Conservation (phyloP, 2,797 vertebrate species). For the Sebastes itinus region DNA sequence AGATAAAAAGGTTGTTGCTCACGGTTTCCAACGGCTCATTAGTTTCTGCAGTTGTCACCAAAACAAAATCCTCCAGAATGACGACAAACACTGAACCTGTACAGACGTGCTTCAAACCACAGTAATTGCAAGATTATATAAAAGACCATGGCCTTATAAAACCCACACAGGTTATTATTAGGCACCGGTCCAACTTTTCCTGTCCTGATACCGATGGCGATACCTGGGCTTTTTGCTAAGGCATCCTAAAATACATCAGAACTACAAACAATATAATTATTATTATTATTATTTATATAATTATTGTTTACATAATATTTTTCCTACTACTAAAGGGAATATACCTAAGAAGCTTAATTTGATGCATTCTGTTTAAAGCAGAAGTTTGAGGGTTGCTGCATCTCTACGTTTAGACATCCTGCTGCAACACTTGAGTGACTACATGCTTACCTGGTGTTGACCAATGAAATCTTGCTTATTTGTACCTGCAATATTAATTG, state of each 20-base stretch:
- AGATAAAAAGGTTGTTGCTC: not conserved
- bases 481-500: not conserved
- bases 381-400: not conserved
- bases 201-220: too few species aligned
- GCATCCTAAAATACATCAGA: too few species aligned
- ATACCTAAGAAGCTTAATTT: not conserved
- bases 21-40: not conserved
- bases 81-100: not conserved
- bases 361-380: not conserved
- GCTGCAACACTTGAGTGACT: not conserved
- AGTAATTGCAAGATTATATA: not conserved
- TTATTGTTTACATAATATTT: too few species aligned
- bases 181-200: too few species aligned
- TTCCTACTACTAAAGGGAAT: not conserved
- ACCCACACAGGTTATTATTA: not conserved
- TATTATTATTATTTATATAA: too few species aligned
- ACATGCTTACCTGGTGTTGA: constrained; percentile 11
- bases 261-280: too few species aligned
- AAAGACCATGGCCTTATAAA: not conserved
- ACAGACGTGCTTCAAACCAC: not conserved
- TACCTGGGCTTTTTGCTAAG: too few species aligned
- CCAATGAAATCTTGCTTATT: not conserved
- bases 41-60: not conserved
- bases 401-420: not conserved
- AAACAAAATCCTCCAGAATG: constrained; percentile 8